Evolutionary conservation across 2,797 vertebrate species (phyloP).

Genomic region (Alectoris magna): DNA sequence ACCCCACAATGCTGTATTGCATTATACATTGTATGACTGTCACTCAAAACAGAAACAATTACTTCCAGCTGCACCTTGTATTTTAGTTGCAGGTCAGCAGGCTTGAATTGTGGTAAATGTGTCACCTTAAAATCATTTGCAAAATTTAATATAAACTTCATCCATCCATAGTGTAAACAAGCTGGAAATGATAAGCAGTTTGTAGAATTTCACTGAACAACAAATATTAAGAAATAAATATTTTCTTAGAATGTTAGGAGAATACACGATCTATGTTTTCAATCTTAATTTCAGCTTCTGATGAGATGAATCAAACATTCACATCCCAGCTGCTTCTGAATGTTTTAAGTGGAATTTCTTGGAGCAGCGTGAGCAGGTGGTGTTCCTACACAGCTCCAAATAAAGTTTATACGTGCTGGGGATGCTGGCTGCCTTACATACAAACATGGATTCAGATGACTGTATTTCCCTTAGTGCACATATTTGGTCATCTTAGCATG

Average conservation of each 20-base stretch:
- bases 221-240: constrained; percentile 74
- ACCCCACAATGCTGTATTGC: neutral
- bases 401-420: constrained; percentile 46
- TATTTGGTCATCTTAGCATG: neutral
- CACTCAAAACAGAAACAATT: neutral
- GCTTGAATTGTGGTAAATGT: neutral
- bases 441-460: constrained; percentile 37
- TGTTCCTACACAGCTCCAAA: constrained; percentile 71
- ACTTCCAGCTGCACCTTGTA: neutral
- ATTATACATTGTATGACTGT: neutral
- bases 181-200: constrained; percentile 58
- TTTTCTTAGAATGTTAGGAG: constrained; percentile 67
- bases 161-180: constrained; percentile 55
- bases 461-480: neutral
- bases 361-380: constrained; percentile 71
- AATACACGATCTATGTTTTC: constrained; percentile 70
- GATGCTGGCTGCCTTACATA: constrained; percentile 49
- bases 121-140: neutral
- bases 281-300: constrained; percentile 72
- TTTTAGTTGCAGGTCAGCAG: constrained; percentile 9
- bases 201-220: constrained; percentile 41
- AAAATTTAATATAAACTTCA: constrained; percentile 28
- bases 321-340: constrained; percentile 77
- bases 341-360: constrained; percentile 70
- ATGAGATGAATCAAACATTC: constrained; percentile 76